These are phyloP conservation scores for Phyllostomus discolor DNA, from an alignment of 2,113 vertebrate genomes.

Conservation along the genomic window DNA sequence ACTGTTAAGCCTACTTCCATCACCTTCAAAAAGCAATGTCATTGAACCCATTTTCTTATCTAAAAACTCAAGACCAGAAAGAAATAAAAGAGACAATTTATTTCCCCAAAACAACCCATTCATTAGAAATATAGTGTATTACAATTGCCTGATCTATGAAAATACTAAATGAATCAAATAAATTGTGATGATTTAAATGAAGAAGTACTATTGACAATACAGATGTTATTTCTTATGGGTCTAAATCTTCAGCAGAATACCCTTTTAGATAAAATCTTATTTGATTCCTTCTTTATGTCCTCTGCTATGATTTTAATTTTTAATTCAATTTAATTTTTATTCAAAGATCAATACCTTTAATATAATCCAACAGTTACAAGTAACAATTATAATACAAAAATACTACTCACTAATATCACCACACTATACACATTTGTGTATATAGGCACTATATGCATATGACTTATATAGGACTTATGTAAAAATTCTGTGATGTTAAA, in stretches of 20 bases:
- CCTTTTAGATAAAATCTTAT: background rate
- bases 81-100: slow-evolving; percentile 36
- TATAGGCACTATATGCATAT: too few species aligned
- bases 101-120: slow-evolving; percentile 7
- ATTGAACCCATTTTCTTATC: slow-evolving; percentile 20
- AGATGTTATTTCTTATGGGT: slow-evolving; percentile 28
- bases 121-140: slow-evolving; percentile 12
- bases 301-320: background rate
- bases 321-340: background rate
- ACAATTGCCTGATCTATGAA: slow-evolving; percentile 40
- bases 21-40: background rate
- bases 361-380: background rate
- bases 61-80: background rate
- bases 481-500: slow-evolving; percentile 37
- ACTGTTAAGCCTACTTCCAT: background rate
- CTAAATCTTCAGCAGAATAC: background rate
- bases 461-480: background rate
- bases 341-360: background rate
- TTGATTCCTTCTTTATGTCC: background rate
- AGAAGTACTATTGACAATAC: slow-evolving; percentile 43
- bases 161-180: slow-evolving; percentile 53
- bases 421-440: too few species aligned
- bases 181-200: slow-evolving; percentile 46
- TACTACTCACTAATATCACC: background rate
- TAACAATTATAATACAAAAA: background rate